phyloP scores from a whole-genome alignment of 2,113 vertebrate genomes.

The Physeter macrocephalus region DNA sequence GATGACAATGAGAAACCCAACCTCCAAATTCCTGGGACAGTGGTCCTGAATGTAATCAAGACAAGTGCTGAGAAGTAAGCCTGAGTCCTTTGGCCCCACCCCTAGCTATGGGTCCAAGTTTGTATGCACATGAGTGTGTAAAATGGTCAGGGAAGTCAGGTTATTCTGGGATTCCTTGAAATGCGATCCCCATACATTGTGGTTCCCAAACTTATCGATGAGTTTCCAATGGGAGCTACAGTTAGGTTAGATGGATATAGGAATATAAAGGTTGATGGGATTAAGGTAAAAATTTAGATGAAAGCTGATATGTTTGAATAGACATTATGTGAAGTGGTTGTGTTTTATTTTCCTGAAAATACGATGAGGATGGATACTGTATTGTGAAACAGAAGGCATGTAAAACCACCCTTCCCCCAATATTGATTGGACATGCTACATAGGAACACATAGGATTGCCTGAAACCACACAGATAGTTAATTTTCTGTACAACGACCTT shows the following conservation, averaged over 20 bases:
- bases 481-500: neutral
- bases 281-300: neutral
- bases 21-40: neutral
- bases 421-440: neutral
- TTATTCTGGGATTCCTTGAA: neutral
- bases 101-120: neutral
- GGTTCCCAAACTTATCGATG: neutral
- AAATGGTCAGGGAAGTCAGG: neutral
- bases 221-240: neutral
- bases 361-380: neutral
- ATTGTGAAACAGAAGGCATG: neutral
- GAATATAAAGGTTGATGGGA: neutral
- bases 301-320: neutral
- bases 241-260: neutral
- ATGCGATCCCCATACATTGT: fast-evolving
- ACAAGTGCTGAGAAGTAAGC: neutral
- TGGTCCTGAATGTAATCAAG: neutral
- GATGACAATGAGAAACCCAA: neutral
- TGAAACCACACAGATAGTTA: neutral
- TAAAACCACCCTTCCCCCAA: neutral
- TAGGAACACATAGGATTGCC: neutral
- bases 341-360: neutral
- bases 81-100: neutral
- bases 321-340: neutral
- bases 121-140: neutral